Conservation (phyloP, 2,888 invertebrate genomes). For the Fissipunctia ypsillon region DNA sequence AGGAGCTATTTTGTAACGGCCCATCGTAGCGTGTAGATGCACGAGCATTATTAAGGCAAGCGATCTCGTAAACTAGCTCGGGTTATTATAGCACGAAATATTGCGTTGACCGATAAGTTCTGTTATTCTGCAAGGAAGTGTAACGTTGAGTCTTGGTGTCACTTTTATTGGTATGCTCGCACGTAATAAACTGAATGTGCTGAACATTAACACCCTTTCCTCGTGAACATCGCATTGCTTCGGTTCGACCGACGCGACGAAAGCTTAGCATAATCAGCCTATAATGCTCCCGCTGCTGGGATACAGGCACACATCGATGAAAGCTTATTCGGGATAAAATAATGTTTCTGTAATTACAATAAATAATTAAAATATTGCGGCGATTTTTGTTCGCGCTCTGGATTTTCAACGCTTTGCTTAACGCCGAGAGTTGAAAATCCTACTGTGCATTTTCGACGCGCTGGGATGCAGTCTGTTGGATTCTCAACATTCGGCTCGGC, state of each 20-base stretch:
- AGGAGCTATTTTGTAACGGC: conserved; percentile 38
- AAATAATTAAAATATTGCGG: no score
- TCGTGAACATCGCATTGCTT: conserved; percentile 1
- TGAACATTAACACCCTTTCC: conserved; percentile 35
- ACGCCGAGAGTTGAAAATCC: no score
- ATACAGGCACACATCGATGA: no score
- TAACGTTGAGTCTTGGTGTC: conserved; percentile 71
- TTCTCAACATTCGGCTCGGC: no score
- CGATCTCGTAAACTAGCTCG: conserved; percentile 50
- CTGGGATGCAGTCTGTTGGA: no score
- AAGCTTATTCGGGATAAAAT: no score
- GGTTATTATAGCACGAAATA: conserved; percentile 74
- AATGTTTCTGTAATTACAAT: no score
- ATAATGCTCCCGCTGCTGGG: no score
- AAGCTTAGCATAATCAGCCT: no score
- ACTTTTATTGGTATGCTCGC: conserved; percentile 54
- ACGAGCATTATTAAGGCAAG: conserved; percentile 39
- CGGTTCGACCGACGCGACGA: not conserved
- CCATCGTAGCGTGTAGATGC: conserved; percentile 27
- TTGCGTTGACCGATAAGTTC: conserved; percentile 79
- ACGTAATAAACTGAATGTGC: conserved; percentile 28
- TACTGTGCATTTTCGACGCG: no score
- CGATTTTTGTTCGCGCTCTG: no score
- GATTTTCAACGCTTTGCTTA: no score
- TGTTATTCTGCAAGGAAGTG: conserved; percentile 77